phyloP scores from a whole-genome alignment of 2,113 vertebrate genomes.

The Formicarius rufipectus region DNA sequence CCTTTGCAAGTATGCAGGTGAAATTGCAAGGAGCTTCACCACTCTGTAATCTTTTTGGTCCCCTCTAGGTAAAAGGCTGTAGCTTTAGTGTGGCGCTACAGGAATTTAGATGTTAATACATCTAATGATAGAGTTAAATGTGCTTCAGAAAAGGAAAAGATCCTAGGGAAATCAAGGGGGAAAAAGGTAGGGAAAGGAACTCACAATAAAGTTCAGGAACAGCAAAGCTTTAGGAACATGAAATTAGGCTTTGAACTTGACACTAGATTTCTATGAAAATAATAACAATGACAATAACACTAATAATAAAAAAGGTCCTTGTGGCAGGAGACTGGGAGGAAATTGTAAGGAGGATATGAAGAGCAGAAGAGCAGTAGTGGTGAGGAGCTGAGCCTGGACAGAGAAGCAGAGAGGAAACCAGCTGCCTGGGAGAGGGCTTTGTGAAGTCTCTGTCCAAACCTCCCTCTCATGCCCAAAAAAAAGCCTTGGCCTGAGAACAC shows the following conservation, averaged over 20 bases:
- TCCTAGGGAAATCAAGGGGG: not conserved
- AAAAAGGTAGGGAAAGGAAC: not conserved
- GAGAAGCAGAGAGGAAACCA: not conserved
- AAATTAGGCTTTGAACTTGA: not conserved
- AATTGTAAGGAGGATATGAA: not conserved
- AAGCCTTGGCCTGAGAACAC: not conserved
- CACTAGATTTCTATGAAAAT: not conserved
- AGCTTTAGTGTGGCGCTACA: not conserved
- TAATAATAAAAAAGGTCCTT: not conserved
- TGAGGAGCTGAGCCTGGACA: not conserved
- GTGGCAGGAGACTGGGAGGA: not conserved
- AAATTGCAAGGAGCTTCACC: not conserved
- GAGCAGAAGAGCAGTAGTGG: not conserved
- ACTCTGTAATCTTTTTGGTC: not conserved
- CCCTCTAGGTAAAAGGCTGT: not conserved
- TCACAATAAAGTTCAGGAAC: not conserved
- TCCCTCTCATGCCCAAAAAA: not conserved
- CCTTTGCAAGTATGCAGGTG: not conserved
- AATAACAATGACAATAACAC: not conserved
- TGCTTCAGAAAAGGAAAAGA: not conserved
- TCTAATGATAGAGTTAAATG: not conserved
- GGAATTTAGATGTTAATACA: slow-evolving; percentile 1
- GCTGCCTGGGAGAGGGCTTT: not conserved
- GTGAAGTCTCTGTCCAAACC: not conserved
- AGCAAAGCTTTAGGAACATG: not conserved